These are phyloP conservation scores for Petrocephalus schoutedeni DNA, from an alignment of 2,797 vertebrate species.

Conservation along the genomic window DNA sequence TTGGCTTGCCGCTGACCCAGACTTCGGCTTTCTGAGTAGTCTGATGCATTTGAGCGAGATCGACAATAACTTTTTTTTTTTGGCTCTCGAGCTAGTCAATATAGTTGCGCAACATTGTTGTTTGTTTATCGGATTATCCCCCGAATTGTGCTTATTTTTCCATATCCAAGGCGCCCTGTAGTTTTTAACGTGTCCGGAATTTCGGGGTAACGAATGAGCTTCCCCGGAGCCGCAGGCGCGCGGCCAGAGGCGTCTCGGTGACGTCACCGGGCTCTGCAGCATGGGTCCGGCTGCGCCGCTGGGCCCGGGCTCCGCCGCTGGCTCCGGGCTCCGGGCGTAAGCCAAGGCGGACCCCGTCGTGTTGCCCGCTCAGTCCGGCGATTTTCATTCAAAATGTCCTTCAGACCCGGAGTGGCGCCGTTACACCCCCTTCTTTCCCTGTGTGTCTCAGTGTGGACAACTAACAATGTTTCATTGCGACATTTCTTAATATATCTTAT, in stretches of 20 bases:
- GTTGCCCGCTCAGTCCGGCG: neutral
- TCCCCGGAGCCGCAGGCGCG: neutral
- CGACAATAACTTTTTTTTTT: neutral
- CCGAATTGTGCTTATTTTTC: neutral
- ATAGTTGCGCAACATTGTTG: neutral
- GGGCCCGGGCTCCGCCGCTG: neutral
- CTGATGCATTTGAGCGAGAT: neutral
- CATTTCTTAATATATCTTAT: neutral
- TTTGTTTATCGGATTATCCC: neutral
- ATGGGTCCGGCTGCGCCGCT: constrained; percentile 15
- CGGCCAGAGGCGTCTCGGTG: constrained; percentile 16
- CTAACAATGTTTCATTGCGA: neutral
- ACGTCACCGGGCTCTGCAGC: constrained; percentile 25
- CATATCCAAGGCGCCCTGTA: neutral
- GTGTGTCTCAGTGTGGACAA: neutral
- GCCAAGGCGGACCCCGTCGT: neutral
- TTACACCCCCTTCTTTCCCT: neutral
- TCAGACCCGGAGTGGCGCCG: neutral
- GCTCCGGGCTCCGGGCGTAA: neutral
- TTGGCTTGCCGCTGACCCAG: neutral
- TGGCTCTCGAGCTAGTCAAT: neutral
- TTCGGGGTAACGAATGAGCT: neutral
- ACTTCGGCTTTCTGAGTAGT: neutral
- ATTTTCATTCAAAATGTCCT: neutral
- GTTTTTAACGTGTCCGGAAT: neutral